Evolutionary conservation across 2,113 vertebrate genomes (phyloP).

Genomic region (Saccopteryx bilineata): DNA sequence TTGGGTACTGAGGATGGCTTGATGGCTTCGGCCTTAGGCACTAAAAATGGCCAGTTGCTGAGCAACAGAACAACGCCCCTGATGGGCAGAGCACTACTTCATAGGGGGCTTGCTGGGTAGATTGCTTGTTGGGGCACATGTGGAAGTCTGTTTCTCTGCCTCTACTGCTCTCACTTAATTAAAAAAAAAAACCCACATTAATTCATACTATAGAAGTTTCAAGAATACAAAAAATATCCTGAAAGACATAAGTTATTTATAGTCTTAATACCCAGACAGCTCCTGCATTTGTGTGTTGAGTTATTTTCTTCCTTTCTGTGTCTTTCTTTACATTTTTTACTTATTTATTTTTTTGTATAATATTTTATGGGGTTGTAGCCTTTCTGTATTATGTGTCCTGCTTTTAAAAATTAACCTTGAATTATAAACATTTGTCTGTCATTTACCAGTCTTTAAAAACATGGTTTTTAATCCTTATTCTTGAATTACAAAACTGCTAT

Average conservation of each 20-base stretch:
- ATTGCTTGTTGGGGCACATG: too few relatives aligned
- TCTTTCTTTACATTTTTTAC: not conserved
- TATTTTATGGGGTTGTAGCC: not conserved
- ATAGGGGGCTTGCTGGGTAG: too few relatives aligned
- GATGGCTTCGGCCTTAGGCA: too few relatives aligned
- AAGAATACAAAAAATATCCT: conserved; percentile 6
- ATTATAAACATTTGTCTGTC: not conserved
- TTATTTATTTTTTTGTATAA: not conserved
- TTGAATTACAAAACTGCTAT: conserved; percentile 8
- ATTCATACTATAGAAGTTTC: conserved; percentile 22
- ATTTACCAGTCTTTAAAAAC: conserved; percentile 11
- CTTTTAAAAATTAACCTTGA: conserved; percentile 24
- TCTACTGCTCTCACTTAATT: too few relatives aligned
- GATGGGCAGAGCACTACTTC: too few relatives aligned
- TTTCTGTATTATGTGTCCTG: not conserved
- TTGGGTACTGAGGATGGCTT: too few relatives aligned
- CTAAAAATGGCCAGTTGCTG: too few relatives aligned
- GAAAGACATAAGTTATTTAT: not conserved
- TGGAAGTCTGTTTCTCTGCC: too few relatives aligned
- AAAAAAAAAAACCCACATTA: not conserved
- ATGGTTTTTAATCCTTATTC: conserved; percentile 44
- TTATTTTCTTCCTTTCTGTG: conserved; percentile 2
- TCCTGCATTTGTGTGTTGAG: not conserved
- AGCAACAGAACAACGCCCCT: too few relatives aligned
- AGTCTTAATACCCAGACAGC: not conserved